phyloP scores from a whole-genome alignment of 2,113 vertebrate genomes.

The Mesoclemmys tuberculata region DNA sequence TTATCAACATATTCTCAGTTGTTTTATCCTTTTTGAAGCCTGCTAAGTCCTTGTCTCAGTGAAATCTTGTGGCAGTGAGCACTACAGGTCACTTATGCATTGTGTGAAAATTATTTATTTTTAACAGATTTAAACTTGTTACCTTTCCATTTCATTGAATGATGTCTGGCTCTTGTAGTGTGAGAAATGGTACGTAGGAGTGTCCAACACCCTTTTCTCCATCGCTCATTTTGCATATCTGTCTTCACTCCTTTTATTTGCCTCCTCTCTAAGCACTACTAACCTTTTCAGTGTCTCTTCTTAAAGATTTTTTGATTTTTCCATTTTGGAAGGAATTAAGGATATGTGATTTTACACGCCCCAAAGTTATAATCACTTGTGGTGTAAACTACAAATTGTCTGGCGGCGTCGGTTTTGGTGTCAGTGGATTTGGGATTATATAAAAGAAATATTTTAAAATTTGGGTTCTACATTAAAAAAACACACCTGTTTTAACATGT shows the following conservation, averaged over 20 bases:
- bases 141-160: neutral
- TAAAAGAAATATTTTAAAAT: neutral
- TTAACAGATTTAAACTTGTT: constrained; percentile 1
- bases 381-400: neutral
- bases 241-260: neutral
- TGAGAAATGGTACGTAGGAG: neutral
- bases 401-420: no score
- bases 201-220: neutral
- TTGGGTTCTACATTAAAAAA: neutral
- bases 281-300: neutral
- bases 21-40: constrained; percentile 3
- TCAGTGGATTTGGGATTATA: neutral
- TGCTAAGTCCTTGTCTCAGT: neutral
- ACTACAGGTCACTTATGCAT: neutral
- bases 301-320: neutral
- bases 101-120: neutral
- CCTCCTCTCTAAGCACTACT: neutral
- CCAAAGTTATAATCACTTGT: neutral
- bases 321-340: neutral
- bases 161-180: neutral
- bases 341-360: neutral
- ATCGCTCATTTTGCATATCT: neutral
- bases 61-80: neutral
- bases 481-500: neutral
- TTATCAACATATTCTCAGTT: neutral